Evolutionary conservation across 2,797 vertebrate genomes (phyloP).

Genomic region (Chaenodraco wilsoni): DNA sequence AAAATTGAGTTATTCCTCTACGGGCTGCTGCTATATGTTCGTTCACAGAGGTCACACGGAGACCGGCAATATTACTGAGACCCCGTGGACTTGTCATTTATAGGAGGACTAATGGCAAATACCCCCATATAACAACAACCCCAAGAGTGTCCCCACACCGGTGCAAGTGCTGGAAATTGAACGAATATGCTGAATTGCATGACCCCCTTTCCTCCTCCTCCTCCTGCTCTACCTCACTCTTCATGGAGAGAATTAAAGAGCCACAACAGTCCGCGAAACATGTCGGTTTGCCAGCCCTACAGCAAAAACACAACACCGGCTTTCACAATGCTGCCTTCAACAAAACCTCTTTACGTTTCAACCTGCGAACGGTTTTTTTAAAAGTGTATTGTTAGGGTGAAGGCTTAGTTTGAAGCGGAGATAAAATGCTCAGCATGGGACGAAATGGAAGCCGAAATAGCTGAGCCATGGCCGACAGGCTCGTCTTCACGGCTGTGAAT

Average conservation of each 20-base stretch:
- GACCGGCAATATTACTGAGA: constrained; percentile 39
- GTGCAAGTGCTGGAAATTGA: constrained; percentile 44
- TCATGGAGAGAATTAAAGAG: constrained; percentile 75
- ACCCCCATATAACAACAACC: constrained; percentile 9
- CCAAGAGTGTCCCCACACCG: background rate
- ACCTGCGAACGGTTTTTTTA: background rate
- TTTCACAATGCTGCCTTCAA: background rate
- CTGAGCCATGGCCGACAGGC: constrained; percentile 80
- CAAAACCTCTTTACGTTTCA: background rate
- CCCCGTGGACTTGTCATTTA: background rate
- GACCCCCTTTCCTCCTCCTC: constrained; percentile 45
- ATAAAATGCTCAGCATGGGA: constrained; percentile 71
- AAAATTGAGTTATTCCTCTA: constrained; percentile 58
- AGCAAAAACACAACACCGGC: background rate
- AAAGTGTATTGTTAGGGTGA: constrained; percentile 5
- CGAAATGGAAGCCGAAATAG: constrained; percentile 75
- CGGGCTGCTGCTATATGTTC: constrained; percentile 62
- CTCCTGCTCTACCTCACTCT: constrained; percentile 48
- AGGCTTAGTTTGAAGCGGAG: constrained; percentile 37
- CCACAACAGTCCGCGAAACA: constrained; percentile 70
- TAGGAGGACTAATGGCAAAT: background rate
- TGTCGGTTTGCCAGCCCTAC: constrained; percentile 41
- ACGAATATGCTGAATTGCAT: constrained; percentile 61
- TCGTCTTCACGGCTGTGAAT: constrained; percentile 73
- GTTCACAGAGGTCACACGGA: constrained; percentile 76